A percentile compares a stretch with the other conserved stretches of the same genome.
Conservation (phyloP, 2,797 vertebrate species). For the Sus cebifrons region DNA sequence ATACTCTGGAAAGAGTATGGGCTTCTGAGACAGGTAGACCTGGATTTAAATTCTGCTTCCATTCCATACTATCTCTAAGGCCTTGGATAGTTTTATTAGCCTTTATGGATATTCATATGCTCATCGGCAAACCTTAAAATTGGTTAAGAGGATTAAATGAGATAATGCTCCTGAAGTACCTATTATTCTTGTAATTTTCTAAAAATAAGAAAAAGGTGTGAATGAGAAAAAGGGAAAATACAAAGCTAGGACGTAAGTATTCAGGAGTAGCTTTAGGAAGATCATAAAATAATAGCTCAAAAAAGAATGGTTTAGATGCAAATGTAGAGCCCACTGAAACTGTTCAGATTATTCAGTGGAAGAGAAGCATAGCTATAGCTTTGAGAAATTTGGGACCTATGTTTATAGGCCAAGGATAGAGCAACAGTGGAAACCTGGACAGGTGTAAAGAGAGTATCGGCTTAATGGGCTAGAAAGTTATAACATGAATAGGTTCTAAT, state of each 20-base stretch:
- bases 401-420: background rate
- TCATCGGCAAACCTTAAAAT: background rate
- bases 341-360: background rate
- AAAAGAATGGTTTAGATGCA: background rate
- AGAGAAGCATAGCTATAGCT: background rate
- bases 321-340: background rate
- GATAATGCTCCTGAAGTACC: background rate
- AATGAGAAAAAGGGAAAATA: background rate
- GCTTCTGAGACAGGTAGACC: background rate
- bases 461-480: background rate
- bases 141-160: background rate
- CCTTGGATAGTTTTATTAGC: background rate
- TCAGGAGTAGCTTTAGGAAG: background rate
- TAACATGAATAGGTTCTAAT: background rate
- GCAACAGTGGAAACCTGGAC: background rate
- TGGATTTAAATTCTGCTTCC: background rate
- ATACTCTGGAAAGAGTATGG: background rate
- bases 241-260: background rate
- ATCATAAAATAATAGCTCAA: background rate
- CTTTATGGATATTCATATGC: background rate
- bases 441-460: background rate
- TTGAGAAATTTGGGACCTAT: background rate
- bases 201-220: background rate
- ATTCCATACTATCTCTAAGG: background rate
- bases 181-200: background rate